Evolutionary conservation across 2,113 vertebrate genomes (phyloP).

Genomic region (Felis chaus): DNA sequence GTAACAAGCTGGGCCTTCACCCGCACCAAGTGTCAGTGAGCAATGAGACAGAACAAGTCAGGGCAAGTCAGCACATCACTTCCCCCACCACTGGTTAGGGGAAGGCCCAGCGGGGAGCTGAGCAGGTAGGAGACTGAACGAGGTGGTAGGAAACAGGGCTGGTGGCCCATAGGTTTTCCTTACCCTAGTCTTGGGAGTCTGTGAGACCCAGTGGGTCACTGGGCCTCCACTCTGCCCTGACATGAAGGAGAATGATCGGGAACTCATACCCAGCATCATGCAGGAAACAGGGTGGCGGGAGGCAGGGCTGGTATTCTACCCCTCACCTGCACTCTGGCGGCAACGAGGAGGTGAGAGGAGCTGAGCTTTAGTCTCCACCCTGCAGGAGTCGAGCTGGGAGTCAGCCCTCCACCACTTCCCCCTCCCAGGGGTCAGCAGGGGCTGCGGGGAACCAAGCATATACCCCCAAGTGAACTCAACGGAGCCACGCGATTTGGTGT

Average conservation of each 20-base stretch:
- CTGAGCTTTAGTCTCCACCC: background rate
- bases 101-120: background rate
- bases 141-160: background rate
- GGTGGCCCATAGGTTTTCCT: background rate
- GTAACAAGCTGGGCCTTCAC: background rate
- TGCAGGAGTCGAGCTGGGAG: background rate
- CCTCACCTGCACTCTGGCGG: background rate
- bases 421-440: background rate
- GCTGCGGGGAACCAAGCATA: rapidly evolving
- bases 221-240: background rate
- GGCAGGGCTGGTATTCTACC: rapidly evolving
- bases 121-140: background rate
- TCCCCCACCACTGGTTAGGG: background rate
- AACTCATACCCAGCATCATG: background rate
- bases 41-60: background rate
- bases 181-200: too few species aligned
- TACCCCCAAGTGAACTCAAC: rapidly evolving
- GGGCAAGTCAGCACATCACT: background rate
- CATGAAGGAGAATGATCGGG: background rate
- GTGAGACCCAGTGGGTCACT: background rate
- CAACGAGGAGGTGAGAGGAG: background rate
- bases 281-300: background rate
- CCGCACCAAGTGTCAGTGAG: rapidly evolving
- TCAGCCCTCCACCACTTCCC: rapidly evolving
- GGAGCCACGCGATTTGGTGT: rapidly evolving